Conservation (phyloP, 2,113 vertebrate species). For the Apteryx owenii region DNA sequence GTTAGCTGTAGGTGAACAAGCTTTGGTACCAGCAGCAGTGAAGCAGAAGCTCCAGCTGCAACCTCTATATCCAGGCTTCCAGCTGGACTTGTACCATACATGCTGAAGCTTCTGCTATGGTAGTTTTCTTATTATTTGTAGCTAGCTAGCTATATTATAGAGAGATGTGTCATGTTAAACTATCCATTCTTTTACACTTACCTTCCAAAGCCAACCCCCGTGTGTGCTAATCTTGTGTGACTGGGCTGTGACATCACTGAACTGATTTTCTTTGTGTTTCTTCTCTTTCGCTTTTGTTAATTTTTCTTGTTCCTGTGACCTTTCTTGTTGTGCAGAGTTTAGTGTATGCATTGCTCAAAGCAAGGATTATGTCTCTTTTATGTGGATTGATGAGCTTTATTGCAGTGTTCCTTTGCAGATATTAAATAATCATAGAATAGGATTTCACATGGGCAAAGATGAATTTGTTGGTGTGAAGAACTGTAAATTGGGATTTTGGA, state of each 20-base stretch:
- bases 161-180: neutral
- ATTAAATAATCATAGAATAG: neutral
- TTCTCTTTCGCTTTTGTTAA: neutral
- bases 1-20: neutral
- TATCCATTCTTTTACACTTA: neutral
- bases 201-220: neutral
- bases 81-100: neutral
- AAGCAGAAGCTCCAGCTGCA: neutral
- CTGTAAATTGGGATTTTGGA: neutral
- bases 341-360: neutral
- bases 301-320: neutral
- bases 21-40: neutral
- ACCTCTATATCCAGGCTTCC: neutral
- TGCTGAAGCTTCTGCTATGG: neutral
- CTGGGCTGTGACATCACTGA: neutral
- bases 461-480: neutral
- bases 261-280: neutral
- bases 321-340: neutral
- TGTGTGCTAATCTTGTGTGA: neutral
- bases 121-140: neutral
- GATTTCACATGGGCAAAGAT: rapidly evolving
- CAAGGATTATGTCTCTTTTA: neutral
- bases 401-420: neutral
- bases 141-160: neutral
- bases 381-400: neutral